Evolutionary conservation across 2,113 vertebrate genomes (phyloP).

Genomic region (Halichoeres trimaculatus): DNA sequence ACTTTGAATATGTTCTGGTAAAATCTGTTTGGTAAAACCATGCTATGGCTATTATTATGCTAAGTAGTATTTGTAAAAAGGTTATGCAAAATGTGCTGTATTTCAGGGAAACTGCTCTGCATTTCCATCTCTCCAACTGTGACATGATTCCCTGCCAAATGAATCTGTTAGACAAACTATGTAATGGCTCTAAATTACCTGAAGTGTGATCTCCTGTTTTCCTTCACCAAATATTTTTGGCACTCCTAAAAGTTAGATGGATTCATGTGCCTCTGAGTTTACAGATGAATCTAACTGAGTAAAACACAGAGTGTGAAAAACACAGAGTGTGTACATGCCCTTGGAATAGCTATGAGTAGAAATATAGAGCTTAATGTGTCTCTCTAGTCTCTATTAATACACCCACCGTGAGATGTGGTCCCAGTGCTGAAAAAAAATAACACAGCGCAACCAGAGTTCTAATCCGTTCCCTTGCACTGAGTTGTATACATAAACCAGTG

Average conservation of each 20-base stretch:
- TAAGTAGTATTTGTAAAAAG: constrained; percentile 5
- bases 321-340: neutral
- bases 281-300: constrained; percentile 2
- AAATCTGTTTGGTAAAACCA: too few species aligned
- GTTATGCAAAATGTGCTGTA: constrained; percentile 25
- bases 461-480: too few species aligned
- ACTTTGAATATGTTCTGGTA: too few species aligned
- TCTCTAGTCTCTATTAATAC: neutral
- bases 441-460: too few species aligned
- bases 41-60: neutral
- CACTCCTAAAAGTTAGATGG: constrained; percentile 4
- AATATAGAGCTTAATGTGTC: neutral
- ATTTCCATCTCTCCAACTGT: constrained; percentile 50
- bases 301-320: neutral
- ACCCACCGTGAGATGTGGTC: too few species aligned
- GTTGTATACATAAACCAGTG: too few species aligned
- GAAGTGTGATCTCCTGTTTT: constrained; percentile 34
- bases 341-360: neutral
- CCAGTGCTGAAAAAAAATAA: too few species aligned
- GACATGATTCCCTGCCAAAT: constrained; percentile 39
- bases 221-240: neutral
- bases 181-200: constrained; percentile 62
- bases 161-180: constrained; percentile 22
- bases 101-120: constrained; percentile 19
- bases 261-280: neutral